Evolutionary conservation across 1,140 invertebrate species (phyloP).

Genomic region (Drosophila bipectinata): DNA sequence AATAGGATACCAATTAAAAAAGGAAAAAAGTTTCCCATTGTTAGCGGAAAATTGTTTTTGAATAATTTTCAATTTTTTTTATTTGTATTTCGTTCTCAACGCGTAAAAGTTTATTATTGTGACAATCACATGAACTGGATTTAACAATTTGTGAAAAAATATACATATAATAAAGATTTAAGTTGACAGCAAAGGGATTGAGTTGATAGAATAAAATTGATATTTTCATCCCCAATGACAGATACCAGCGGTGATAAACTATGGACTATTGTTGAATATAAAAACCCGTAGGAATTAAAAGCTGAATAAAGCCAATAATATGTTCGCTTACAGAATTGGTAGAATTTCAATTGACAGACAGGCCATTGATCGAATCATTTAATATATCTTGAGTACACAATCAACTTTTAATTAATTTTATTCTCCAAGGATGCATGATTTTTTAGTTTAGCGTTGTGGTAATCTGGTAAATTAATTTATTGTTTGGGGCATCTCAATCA

Average conservation of each 20-base stretch:
- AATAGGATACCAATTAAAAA: conserved; percentile 53
- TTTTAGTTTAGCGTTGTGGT: not conserved
- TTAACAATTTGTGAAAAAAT: conserved; percentile 37
- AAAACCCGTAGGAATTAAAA: not conserved
- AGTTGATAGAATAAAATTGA: conserved; percentile 30
- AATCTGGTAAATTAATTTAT: conserved; percentile 21
- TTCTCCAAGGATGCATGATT: not conserved
- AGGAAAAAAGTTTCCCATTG: conserved; percentile 20
- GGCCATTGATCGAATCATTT: not conserved
- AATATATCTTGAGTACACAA: not conserved
- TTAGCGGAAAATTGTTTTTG: conserved; percentile 44
- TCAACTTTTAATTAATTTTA: not conserved
- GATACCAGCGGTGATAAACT: conserved; percentile 17
- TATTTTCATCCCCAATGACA: conserved; percentile 6
- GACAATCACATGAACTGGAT: conserved; percentile 25
- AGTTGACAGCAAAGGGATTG: conserved; percentile 32
- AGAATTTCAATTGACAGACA: not conserved
- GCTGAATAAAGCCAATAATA: not conserved
- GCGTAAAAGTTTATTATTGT: conserved; percentile 16
- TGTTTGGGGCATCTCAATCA: conserved; percentile 50
- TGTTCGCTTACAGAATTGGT: not conserved
- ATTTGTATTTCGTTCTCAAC: not conserved
- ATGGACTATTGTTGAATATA: conserved; percentile 5
- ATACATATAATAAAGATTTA: conserved; percentile 47
- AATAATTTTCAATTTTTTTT: not conserved